Percentiles rank a stretch among this genome's conserved stretches.
phyloP scores from a whole-genome alignment of 1,140 invertebrate genomes.

The Panagrolaimus sp. region DNA sequence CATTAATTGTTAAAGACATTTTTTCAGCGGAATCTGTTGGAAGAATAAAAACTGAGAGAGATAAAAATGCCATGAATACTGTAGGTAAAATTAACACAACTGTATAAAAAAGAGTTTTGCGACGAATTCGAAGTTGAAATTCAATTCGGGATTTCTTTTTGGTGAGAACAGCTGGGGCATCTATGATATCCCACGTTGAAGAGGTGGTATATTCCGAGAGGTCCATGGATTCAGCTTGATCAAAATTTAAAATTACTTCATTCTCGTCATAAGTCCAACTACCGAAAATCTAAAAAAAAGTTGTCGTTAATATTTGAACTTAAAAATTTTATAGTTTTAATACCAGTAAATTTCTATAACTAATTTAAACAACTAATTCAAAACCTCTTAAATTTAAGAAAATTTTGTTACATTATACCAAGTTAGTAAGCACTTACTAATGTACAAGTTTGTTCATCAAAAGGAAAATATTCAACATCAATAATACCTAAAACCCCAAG shows the following conservation, averaged over 20 bases:
- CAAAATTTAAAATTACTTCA: conserved; percentile 83
- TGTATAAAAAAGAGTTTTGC: too few relatives aligned
- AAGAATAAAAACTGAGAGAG: conserved; percentile 91
- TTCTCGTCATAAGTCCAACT: conserved; percentile 97
- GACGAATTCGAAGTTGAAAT: conserved; percentile 75
- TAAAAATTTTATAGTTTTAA: too few relatives aligned
- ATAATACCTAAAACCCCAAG: conserved; percentile 78
- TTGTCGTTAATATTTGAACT: too few relatives aligned
- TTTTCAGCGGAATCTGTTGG: conserved; percentile 71
- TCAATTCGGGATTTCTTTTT: conserved; percentile 64
- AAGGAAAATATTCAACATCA: conserved; percentile 62
- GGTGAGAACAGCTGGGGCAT: conserved; percentile 77
- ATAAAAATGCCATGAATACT: conserved; percentile 92
- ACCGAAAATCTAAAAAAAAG: conserved; percentile 74
- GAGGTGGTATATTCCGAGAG: conserved; percentile 92
- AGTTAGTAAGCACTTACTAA: conserved; percentile 59
- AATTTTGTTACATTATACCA: too few relatives aligned
- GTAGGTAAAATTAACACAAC: conserved; percentile 84
- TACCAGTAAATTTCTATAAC: too few relatives aligned
- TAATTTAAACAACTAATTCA: too few relatives aligned
- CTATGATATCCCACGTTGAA: conserved; percentile 95
- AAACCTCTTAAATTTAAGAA: too few relatives aligned
- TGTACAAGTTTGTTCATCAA: conserved; percentile 78
- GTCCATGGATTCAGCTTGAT: conserved; percentile 84
- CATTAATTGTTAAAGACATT: conserved; percentile 91